Evolutionary conservation across 2,888 invertebrate genomes (phyloP).

Genomic region (Apoda limacodes): DNA sequence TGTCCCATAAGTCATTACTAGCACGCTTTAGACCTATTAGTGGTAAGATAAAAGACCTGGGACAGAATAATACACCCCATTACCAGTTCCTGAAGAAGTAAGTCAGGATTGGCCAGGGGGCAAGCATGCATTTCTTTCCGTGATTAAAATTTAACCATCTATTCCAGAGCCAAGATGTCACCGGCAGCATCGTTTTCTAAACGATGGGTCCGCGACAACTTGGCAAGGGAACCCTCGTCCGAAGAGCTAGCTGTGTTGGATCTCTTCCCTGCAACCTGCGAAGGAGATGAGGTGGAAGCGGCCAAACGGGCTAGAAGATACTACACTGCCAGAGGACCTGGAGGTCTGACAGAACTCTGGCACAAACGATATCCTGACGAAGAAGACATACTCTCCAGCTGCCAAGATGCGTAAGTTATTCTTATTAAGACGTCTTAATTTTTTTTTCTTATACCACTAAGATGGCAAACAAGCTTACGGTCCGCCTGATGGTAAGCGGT

Average conservation of each 20-base stretch:
- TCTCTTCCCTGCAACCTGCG: slow-evolving; percentile 42
- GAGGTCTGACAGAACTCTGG: slow-evolving; percentile 50
- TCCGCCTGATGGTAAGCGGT: no score
- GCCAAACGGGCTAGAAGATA: slow-evolving; percentile 49
- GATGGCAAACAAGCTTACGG: no score
- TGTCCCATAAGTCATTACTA: no score
- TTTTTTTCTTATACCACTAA: no score
- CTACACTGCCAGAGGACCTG: slow-evolving; percentile 48
- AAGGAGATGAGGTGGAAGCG: slow-evolving; percentile 46
- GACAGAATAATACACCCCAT: no score
- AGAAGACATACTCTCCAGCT: slow-evolving; percentile 57
- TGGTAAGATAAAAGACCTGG: no score
- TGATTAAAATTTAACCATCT: no score
- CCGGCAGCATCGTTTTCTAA: slow-evolving; percentile 62
- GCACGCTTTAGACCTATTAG: no score
- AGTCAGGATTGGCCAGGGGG: no score
- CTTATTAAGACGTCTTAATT: not conserved
- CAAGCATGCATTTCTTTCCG: no score
- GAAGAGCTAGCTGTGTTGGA: slow-evolving; percentile 44
- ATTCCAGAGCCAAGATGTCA: slow-evolving; percentile 46
- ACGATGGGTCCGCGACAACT: slow-evolving; percentile 63
- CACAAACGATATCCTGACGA: slow-evolving; percentile 54
- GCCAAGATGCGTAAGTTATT: slow-evolving; percentile 62
- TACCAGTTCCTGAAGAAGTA: no score
- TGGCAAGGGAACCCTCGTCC: slow-evolving; percentile 35